Evolutionary conservation across 1,140 invertebrate species (phyloP), one percentile per base, ranked within the genome.

Genomic region (Hylyphantes graminicola): DNA sequence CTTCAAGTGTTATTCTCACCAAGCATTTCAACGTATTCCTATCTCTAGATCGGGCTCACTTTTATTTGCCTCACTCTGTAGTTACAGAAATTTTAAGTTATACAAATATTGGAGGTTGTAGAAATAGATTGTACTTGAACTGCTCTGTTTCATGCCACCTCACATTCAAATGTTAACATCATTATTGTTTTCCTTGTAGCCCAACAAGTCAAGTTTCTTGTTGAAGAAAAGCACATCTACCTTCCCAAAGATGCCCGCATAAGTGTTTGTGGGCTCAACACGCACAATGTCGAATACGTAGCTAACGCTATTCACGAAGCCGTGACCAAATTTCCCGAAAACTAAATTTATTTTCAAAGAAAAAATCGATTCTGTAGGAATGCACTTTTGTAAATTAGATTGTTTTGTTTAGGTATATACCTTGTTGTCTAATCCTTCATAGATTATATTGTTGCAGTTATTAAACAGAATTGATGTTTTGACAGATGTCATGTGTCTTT

Each of bases 221-320:
- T 94, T n/a, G 91, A 94, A 72, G 92, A 96, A 85, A 94, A 95
- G 90, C 97, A 98, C 89, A 94, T 99, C 77, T 99, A 98, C 90
- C 91, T 99, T 90, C 91, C 98, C 7, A 93, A 93, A 83, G 94
- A 95, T 68, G 98, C 97, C 7, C 93, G 98, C 21, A 97, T 98
- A 88, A 98, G 96, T 90, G 96, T 99, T 93, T 97, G 96, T 89
- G 97, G 97, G 7, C 88, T 99, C 0, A 99, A 95, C 87, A 93
- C 93, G 3, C 90, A 91, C 35, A 99, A 99, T 90, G 92, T 99
- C 61, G 94, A 96, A 85, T 97, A 98, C 91, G 95, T 99, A 7
- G 97, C 97, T 2, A 91, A 93, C 63, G 94, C 95, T 53, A 96
- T 98, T 87, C 89, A 96, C 88, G 94, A 96, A 88, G 93, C 95